phyloP scores from a whole-genome alignment of 1,140 invertebrate species.

The Drosophila azteca region DNA sequence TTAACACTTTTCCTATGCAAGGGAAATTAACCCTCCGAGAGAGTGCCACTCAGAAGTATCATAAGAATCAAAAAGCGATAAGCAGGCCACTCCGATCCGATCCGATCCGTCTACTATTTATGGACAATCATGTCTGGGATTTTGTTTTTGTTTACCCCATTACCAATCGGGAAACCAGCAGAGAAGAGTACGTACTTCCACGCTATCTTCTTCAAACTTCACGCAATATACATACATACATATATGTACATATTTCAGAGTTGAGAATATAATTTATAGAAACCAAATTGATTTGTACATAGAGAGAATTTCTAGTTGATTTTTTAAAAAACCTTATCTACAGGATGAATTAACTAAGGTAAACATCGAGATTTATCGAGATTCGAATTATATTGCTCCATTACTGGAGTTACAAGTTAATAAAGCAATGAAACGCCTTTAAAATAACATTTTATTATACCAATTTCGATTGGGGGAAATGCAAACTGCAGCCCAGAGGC shows the following conservation, averaged over 20 bases:
- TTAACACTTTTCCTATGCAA: slow-evolving; percentile 26
- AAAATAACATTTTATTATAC: too few relatives aligned
- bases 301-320: not conserved
- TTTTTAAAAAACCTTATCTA: too few relatives aligned
- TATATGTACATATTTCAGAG: slow-evolving; percentile 15
- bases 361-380: too few relatives aligned
- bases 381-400: too few relatives aligned
- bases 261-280: slow-evolving; percentile 2
- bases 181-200: not conserved
- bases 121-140: slow-evolving; percentile 29
- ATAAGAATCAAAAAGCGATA: slow-evolving; percentile 38
- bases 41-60: slow-evolving; percentile 33
- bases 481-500: too few relatives aligned
- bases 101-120: slow-evolving; percentile 42
- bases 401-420: too few relatives aligned
- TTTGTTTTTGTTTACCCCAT: slow-evolving; percentile 31
- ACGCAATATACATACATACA: not conserved
- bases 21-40: slow-evolving; percentile 21
- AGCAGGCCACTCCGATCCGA: slow-evolving; percentile 12
- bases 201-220: slow-evolving; percentile 17
- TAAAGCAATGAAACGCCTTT: too few relatives aligned
- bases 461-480: too few relatives aligned
- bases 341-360: too few relatives aligned
- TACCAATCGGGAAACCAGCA: slow-evolving; percentile 29
- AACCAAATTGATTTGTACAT: not conserved